Evolutionary conservation across 2,797 vertebrate genomes (phyloP), one percentile per base, ranked within the genome.

Genomic region (Falco peregrinus): DNA sequence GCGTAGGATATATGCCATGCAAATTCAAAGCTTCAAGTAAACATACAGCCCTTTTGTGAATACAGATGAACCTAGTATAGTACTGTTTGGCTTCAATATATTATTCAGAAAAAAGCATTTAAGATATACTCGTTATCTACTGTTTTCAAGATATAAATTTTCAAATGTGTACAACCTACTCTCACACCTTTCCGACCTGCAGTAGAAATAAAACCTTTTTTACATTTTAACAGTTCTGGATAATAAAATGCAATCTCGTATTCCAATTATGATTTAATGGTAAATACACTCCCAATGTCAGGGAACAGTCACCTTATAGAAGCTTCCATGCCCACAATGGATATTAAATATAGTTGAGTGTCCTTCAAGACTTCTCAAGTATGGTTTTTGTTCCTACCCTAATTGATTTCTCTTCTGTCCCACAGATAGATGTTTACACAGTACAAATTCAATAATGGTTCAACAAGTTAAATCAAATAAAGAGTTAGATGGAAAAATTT

Each of bases 11-110:
- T 95, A 94, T 79, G 91, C 92, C 89, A 97, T 93, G 94, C 96
- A 98, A 97, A 98, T 98, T 97, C 97, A 97, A 97, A 97, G 93
- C 96, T 95, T 96, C 95, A 86, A 93, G 81, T 97, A 98, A 97
- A 96, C 87, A 94, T 96, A 87, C 87, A 90, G 95, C 89, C 95
- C 97, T 95, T 97, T 88, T 91, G 82, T 95, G 97, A 98, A 96
- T 90, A 92, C 73, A 60, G 93, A 97, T 97, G 95, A 97, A 97
- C 94, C 91, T 47, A 71, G 33, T 48, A 96, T 93, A 97, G 97
- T 94, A 90, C 74, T 74, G 78, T 94, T 98, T 97, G 96, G 93
- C 90, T 97, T 97, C 96, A 93, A 83, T 86, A 90, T 80, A 96
- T 92, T 96, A 97, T 97, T 97, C 82, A 90, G 75, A 96, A 95